Percentiles rank a stretch among this genome's conserved stretches.
Conservation (phyloP, 2,113 vertebrate genomes). For the Rhynchopsitta pachyrhyncha region DNA sequence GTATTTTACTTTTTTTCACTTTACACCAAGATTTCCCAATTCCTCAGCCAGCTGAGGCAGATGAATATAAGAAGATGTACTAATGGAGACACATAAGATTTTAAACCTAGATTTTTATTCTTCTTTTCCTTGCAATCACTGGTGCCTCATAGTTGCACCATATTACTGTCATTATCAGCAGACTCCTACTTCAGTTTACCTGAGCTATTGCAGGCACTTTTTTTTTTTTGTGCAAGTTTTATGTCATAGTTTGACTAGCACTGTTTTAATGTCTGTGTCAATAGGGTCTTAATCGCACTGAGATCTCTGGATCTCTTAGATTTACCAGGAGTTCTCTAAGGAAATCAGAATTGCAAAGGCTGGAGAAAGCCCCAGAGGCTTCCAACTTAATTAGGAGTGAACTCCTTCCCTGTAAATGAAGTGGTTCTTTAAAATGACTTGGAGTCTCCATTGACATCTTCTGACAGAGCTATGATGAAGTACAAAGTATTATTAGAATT, state of each 20-base stretch:
- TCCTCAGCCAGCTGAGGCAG: background rate
- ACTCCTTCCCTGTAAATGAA: slow-evolving; percentile 61
- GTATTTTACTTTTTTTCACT: background rate
- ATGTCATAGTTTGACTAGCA: background rate
- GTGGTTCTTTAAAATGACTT: slow-evolving; percentile 69
- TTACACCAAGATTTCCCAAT: background rate
- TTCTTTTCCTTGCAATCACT: background rate
- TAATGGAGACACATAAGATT: background rate
- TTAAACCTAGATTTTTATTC: background rate
- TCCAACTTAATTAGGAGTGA: slow-evolving; percentile 65
- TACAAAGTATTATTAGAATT: slow-evolving; percentile 52
- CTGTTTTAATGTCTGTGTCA: slow-evolving; percentile 52
- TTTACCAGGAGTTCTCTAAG: slow-evolving; percentile 50
- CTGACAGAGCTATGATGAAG: slow-evolving; percentile 50
- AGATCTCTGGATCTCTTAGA: slow-evolving; percentile 54
- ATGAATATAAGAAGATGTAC: background rate
- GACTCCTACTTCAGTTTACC: background rate
- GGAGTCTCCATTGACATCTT: slow-evolving; percentile 52
- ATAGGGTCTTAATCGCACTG: slow-evolving; percentile 45
- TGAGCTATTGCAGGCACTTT: background rate
- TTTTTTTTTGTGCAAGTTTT: background rate
- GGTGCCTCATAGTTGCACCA: background rate
- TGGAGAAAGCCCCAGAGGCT: slow-evolving; percentile 52
- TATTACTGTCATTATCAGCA: background rate
- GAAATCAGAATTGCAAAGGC: slow-evolving; percentile 67